Base-by-base conservation (phyloP, 2,888 invertebrate species). In the Pristionchus mayeri region DNA sequence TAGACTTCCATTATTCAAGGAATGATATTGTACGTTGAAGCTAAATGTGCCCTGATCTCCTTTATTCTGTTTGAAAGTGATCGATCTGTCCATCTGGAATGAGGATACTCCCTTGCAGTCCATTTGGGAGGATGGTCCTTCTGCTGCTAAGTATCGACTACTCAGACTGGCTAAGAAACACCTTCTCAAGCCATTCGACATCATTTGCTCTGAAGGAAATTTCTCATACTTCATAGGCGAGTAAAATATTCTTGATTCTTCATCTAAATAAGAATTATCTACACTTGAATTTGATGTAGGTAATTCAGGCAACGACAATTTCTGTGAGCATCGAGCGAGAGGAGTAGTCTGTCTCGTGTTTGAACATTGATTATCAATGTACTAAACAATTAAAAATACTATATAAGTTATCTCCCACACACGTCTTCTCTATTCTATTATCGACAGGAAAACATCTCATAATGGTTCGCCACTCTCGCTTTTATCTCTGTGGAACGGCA, bases 311-410 rank as follows among this genome's bases (percentile, higher is more conserved):
- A 80, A 57, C 80, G 57, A 57, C 27, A 57, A 60, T 48, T 82
- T 82, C 82, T 82, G 82, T 57, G 82, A 82, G 50, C 21, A 18
- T 18, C 82, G 82, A 1, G 44, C 34, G 3, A 27, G 63, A 16
- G 82, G 82, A 44, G 48, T 82, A 24, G 82, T 82, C 48, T 82
- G 82, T 50, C n/a, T 82, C 44, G 48, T 82, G 48, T 82, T 82
- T 48, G 37, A 82, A 21, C 48, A 79, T 30, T 50, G 30, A 52
- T 24, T 30, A 27, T 21, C 21, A 75, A 21, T 24, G n/a, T 67
- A 13, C 34, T 34, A 27, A 67, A n/a, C 9, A 75, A 9, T 37
- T 16, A 75, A 40, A 40, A 16, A 21, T 75, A 54, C 16, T 54
- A 48, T 48, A 48, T 48, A 11, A 7, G 7, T n/a, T n/a, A n/a